These are phyloP conservation scores for Eira barbara DNA, from an alignment of 2,113 vertebrate genomes.

Conservation along the genomic window DNA sequence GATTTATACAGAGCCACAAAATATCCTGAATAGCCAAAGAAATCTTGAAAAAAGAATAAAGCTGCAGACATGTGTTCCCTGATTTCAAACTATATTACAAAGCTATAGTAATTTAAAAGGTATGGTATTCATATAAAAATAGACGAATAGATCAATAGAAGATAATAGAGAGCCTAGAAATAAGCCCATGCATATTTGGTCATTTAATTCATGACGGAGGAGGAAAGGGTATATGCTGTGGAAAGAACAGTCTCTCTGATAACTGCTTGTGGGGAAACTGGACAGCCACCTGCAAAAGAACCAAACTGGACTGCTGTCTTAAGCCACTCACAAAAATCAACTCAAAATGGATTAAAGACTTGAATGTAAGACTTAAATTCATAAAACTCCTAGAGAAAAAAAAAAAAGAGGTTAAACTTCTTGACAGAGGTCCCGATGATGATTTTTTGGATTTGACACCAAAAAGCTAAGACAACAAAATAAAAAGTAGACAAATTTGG, in stretches of 20 bases:
- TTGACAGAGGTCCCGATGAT: background rate
- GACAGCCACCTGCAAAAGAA: background rate
- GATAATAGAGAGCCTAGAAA: background rate
- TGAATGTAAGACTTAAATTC: background rate
- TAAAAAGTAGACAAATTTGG: background rate
- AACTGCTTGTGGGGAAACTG: background rate
- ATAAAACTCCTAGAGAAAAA: background rate
- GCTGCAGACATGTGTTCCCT: background rate
- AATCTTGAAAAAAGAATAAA: background rate
- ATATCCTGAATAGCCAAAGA: background rate
- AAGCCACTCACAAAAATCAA: background rate
- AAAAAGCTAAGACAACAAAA: background rate
- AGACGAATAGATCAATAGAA: background rate
- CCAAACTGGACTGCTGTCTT: background rate
- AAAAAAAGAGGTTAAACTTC: background rate
- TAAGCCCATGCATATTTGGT: background rate
- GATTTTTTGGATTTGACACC: background rate
- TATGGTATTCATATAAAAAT: background rate
- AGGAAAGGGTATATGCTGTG: no score
- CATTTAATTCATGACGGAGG: background rate
- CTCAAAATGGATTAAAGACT: background rate
- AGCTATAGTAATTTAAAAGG: background rate
- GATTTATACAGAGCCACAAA: background rate
- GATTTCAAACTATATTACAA: background rate
- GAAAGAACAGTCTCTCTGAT: background rate